Evolutionary conservation across 2,797 vertebrate genomes (phyloP).

Genomic region (Acestrorhynchus altus): DNA sequence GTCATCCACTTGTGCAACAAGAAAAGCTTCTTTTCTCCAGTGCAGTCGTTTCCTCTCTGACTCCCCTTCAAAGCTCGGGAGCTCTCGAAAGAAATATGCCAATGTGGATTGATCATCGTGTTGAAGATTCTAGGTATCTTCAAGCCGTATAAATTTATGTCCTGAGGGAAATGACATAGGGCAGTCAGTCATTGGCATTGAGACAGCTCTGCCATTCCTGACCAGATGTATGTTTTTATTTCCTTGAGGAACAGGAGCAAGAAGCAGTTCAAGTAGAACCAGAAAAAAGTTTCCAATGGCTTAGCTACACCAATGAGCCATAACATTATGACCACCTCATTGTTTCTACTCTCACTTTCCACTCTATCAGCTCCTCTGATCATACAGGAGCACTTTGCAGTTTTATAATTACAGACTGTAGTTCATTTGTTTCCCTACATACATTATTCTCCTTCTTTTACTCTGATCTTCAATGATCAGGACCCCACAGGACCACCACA

Average conservation of each 20-base stretch:
- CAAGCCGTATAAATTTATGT: background rate
- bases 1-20: conserved; percentile 17
- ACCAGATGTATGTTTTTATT: background rate
- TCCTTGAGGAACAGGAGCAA: background rate
- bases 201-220: background rate
- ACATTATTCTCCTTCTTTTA: no score
- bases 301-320: no score
- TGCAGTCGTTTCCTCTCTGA: background rate
- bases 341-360: no score
- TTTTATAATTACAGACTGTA: no score
- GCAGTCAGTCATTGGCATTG: background rate
- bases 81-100: background rate
- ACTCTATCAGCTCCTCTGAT: no score
- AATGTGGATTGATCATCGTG: background rate
- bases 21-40: background rate
- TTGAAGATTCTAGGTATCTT: background rate
- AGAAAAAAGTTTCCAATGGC: no score
- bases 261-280: no score
- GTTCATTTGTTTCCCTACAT: no score
- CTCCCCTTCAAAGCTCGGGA: background rate
- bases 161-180: background rate
- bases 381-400: no score
- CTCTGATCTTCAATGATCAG: no score
- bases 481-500: no score
- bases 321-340: no score